Evolutionary conservation across 2,113 vertebrate species (phyloP), one percentile per base, ranked within the genome.

Genomic region (Catharus bicknelli): DNA sequence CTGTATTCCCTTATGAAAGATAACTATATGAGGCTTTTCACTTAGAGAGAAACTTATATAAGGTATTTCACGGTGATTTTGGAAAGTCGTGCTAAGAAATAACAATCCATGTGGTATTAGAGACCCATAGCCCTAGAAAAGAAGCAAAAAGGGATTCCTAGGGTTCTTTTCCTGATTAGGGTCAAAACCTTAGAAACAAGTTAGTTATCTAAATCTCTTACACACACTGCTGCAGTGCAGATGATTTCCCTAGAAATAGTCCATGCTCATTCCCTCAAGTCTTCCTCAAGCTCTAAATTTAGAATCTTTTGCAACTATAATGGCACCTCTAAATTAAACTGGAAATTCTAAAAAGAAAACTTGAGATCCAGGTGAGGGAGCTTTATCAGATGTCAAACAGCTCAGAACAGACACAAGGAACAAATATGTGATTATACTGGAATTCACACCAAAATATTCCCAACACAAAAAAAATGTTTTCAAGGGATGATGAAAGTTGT

Each of bases 151-250:
- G 16, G 20, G 17, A 75, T 64, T 94, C 53, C 32, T 78, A 59
- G 13, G 22, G 57, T 68, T 95, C 25, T 91, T 67, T 68, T 75
- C 29, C 27, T 79, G 74, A 91, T 82, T 79, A 76, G 25, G 66
- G 50, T 67, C 70, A 91, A 95, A 88, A 90, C 50, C 57, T 64
- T 58, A 75, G 84, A 89, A 92, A 64, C 4, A 43, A 69, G 34
- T 74, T 92, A 83, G 72, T 94, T 93, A 94, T 83, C 70, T 85
- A 84, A 76, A 75, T 17, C 38, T 88, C 72, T 93, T 85, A 68
- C 8, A 78, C 15, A 40, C 11, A 34, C 7, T 43, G 29, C 50
- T 50, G 68, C 85, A 88, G 43, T n/a, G 38, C 21, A 66, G 51
- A 43, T 61, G 5, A 88, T 73, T 86, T 94, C 38, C 63, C 69